These are phyloP conservation scores for Sceloporus tristichus DNA, from an alignment of 2,113 vertebrate species.

Conservation along the genomic window DNA sequence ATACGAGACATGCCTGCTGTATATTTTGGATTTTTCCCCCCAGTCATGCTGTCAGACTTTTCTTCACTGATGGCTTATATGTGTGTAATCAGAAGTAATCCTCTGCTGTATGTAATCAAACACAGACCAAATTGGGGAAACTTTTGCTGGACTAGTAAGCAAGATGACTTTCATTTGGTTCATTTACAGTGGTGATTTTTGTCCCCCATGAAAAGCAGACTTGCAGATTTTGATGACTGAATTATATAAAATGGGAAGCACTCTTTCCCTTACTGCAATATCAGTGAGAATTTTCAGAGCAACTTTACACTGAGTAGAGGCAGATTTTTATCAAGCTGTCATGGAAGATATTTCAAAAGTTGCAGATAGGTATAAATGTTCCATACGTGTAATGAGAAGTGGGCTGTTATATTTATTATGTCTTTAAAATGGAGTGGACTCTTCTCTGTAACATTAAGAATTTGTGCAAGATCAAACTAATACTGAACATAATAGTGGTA, in stretches of 20 bases:
- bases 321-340: constrained; percentile 70
- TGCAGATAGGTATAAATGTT: constrained; percentile 57
- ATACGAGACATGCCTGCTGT: constrained; percentile 32
- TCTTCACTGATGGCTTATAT: constrained; percentile 49
- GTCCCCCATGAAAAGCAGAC: constrained; percentile 53
- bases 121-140: constrained; percentile 34
- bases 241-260: constrained; percentile 59
- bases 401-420: too few species aligned
- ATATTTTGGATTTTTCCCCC: neutral
- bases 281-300: neutral
- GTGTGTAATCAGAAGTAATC: neutral
- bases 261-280: constrained; percentile 50
- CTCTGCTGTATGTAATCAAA: constrained; percentile 33
- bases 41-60: constrained; percentile 55
- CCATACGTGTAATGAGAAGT: too few species aligned
- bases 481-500: constrained; percentile 65
- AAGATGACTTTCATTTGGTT: constrained; percentile 55
- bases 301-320: constrained; percentile 27
- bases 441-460: constrained; percentile 59
- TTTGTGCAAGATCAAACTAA: constrained; percentile 61
- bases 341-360: constrained; percentile 66
- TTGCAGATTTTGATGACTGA: constrained; percentile 41
- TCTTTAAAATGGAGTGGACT: too few species aligned
- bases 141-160: neutral
- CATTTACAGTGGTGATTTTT: constrained; percentile 53